These are phyloP conservation scores for Mnemiopsis leidyi DNA, from an alignment of 37 sponge, comb jelly and placozoan genomes.

Conservation along the genomic window DNA sequence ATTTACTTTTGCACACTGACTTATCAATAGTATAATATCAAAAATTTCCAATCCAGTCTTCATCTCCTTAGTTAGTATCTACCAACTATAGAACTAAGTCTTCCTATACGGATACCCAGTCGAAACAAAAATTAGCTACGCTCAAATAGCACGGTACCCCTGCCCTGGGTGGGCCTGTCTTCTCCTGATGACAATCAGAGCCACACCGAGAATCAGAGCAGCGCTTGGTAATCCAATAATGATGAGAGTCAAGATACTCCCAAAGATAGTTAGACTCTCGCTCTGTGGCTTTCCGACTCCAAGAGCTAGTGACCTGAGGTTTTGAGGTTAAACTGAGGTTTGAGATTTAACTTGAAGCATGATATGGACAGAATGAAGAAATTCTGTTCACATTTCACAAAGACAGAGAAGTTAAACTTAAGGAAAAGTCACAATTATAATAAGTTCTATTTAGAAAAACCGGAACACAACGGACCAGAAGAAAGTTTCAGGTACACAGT, in stretches of 20 bases:
- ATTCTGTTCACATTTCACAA: neutral
- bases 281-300: slow-evolving; percentile 15
- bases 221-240: neutral
- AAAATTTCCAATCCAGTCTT: no score
- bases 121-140: no score
- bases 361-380: neutral
- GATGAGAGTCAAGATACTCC: slow-evolving; percentile 13
- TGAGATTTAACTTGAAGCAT: neutral
- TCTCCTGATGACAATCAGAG: neutral
- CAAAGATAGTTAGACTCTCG: neutral
- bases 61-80: no score
- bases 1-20: no score
- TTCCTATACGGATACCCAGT: no score
- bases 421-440: no score
- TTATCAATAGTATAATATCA: no score
- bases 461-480: slow-evolving; percentile 39
- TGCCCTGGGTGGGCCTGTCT: neutral
- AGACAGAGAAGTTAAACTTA: neutral
- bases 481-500: neutral
- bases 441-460: no score
- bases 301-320: slow-evolving; percentile 6
- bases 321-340: neutral
- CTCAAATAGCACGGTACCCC: slow-evolving; percentile 43
- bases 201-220: slow-evolving; percentile 11
- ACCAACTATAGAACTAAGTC: no score